Evolutionary conservation across 2,888 invertebrate species (phyloP), one percentile per base, ranked within the genome.

Genomic region (Lithophane leautieri): DNA sequence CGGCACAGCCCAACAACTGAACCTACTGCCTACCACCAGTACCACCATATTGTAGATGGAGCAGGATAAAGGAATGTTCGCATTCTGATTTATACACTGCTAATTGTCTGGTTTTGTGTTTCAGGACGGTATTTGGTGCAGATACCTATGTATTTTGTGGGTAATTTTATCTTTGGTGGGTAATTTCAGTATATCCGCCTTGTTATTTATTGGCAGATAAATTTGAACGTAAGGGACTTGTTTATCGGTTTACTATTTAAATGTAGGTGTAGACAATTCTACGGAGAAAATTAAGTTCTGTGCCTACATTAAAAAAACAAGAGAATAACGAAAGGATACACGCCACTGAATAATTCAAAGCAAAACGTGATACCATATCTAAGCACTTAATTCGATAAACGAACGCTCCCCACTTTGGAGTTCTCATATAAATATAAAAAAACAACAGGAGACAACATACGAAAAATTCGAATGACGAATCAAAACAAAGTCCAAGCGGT

Each of bases 401-500:
- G 82, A 42, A 71, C 73, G 85, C 82, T 81, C 56, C 70, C 61
- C 47, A 71, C 58, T 80, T 81, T 70, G 28, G 60, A 40, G 47
- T 78, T 85, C 70, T 34, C 82, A 71, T 77, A 62, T 73, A 68
- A 70, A 65, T 65, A 6, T 0, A 73, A 67, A 40, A 47, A 54
- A 63, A 47, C 73, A 68, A 47, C 52, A 56, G 63, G 16, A 58
- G 22, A 52, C 62, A 74, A 73, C 70, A 69, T 86, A 83, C 84
- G 81, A 86, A 86, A 83, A 85, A 89, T 86, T 87, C 88, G 76
- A 82, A 85, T 88, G 87, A 90, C 89, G 90, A 90, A 90, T 91
- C 90, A 92, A 92, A 92, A 91, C 89, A 89, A 88, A 88, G 81
- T 82, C 87, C 89, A 78, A 78, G 77, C 50, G 81, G 80, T 86